A percentile compares a stretch with the other conserved stretches of the same genome.
Evolutionary conservation across 1,140 invertebrate species (phyloP).

Genomic region (Matsumurasca onukii): DNA sequence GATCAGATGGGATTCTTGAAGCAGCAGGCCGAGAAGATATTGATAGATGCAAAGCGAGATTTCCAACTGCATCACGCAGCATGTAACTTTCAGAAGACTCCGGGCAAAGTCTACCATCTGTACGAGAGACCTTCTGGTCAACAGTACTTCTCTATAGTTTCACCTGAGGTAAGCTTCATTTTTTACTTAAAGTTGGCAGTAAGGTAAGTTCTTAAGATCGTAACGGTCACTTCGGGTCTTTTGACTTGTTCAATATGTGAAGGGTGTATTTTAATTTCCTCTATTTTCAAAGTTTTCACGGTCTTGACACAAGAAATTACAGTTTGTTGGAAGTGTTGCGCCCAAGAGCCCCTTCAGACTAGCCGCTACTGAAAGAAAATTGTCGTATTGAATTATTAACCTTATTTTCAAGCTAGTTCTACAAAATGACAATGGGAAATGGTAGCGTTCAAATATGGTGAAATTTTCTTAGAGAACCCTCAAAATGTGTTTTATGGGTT

Average conservation of each 20-base stretch:
- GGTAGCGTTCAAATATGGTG: too few species aligned
- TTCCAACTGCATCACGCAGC: conserved; percentile 61
- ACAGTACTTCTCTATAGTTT: conserved; percentile 70
- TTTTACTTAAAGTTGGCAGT: neutral
- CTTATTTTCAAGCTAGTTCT: too few species aligned
- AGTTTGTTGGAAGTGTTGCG: neutral
- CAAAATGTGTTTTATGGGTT: too few species aligned
- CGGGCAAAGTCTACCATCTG: conserved; percentile 69
- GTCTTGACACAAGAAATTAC: neutral
- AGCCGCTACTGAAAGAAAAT: too few species aligned
- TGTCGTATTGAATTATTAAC: too few species aligned
- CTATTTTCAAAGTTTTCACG: neutral
- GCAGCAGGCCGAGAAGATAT: conserved; percentile 61
- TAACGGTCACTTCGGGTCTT: neutral
- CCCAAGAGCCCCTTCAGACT: neutral
- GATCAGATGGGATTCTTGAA: conserved; percentile 67
- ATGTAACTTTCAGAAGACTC: conserved; percentile 72
- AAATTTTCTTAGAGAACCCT: too few species aligned
- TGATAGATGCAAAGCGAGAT: conserved; percentile 62
- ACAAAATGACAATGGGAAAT: too few species aligned
- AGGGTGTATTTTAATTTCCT: neutral
- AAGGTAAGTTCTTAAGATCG: neutral
- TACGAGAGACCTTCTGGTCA: conserved; percentile 64
- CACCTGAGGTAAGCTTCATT: conserved; percentile 58
- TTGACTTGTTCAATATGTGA: neutral